A percentile compares a stretch with the other conserved stretches of the same genome.
These are phyloP conservation scores for Poeciliopsis paucimaculata DNA, from an alignment of 2,797 vertebrate species.

Conservation along the genomic window DNA sequence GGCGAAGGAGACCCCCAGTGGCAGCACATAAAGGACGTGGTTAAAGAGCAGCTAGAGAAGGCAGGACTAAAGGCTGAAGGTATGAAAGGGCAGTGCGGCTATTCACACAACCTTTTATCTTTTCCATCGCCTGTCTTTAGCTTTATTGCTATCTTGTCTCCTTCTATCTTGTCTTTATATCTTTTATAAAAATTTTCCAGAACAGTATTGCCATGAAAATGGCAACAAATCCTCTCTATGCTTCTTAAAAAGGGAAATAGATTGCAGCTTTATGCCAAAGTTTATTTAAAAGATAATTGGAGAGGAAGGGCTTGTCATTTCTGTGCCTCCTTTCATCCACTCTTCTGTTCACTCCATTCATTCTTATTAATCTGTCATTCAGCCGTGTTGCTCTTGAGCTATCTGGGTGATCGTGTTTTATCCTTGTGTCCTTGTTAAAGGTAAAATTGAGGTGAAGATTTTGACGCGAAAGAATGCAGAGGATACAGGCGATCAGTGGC, in stretches of 20 bases:
- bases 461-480: slow-evolving; percentile 84
- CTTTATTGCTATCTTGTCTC: slow-evolving; percentile 36
- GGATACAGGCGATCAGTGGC: slow-evolving; percentile 87
- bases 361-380: not conserved
- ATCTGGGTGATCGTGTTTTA: not conserved
- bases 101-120: slow-evolving; percentile 66
- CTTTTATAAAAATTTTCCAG: not conserved
- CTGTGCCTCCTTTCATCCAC: slow-evolving; percentile 49
- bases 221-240: not conserved
- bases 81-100: slow-evolving; percentile 75
- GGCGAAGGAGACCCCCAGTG: slow-evolving; percentile 90
- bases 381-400: not conserved
- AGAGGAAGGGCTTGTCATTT: slow-evolving; percentile 34
- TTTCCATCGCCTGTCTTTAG: slow-evolving; percentile 56
- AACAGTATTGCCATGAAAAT: slow-evolving; percentile 11
- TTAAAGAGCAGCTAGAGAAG: slow-evolving; percentile 96
- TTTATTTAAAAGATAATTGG: not conserved
- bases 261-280: not conserved
- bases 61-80: slow-evolving; percentile 96
- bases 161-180: slow-evolving; percentile 32
- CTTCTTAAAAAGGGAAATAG: not conserved
- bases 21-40: slow-evolving; percentile 93
- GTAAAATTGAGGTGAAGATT: slow-evolving; percentile 96
- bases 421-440: slow-evolving; percentile 60
- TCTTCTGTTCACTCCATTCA: slow-evolving; percentile 36